Conservation (phyloP, 2,888 invertebrate species). For the Eugnorisma glareosa region DNA sequence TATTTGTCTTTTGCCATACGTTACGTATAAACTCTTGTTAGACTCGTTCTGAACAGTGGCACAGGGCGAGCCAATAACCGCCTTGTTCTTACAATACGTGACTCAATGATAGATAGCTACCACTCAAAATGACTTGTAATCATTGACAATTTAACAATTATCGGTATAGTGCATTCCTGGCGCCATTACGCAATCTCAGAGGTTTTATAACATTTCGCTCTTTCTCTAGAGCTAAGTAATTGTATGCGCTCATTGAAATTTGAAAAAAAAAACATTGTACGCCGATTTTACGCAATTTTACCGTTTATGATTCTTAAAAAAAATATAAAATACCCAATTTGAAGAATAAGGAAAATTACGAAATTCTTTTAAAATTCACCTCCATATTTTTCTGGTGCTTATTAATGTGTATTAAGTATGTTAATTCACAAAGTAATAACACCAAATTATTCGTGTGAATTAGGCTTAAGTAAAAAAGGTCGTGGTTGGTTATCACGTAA, state of each 20-base stretch:
- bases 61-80: conserved; percentile 30
- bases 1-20: conserved; percentile 59
- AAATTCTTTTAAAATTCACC: conserved; percentile 45
- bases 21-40: conserved; percentile 48
- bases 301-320: conserved; percentile 42
- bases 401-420: conserved; percentile 63
- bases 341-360: conserved; percentile 51
- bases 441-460: conserved; percentile 70
- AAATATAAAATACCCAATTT: conserved; percentile 50
- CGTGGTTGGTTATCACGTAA: conserved; percentile 70
- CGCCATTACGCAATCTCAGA: conserved; percentile 44
- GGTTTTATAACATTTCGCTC: conserved; percentile 48
- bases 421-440: conserved; percentile 65
- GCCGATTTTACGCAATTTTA: conserved; percentile 56
- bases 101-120: conserved; percentile 50
- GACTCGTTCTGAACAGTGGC: conserved; percentile 52
- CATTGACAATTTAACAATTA: conserved; percentile 60
- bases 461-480: conserved; percentile 66
- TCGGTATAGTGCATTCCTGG: conserved; percentile 44
- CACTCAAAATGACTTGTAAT: conserved; percentile 54
- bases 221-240: conserved; percentile 53
- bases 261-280: conserved; percentile 35
- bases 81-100: conserved; percentile 42
- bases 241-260: conserved; percentile 40
- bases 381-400: conserved; percentile 50